These are phyloP conservation scores for Choristoneura rosaceana DNA, from an alignment of 2,888 invertebrate species.

Conservation along the genomic window DNA sequence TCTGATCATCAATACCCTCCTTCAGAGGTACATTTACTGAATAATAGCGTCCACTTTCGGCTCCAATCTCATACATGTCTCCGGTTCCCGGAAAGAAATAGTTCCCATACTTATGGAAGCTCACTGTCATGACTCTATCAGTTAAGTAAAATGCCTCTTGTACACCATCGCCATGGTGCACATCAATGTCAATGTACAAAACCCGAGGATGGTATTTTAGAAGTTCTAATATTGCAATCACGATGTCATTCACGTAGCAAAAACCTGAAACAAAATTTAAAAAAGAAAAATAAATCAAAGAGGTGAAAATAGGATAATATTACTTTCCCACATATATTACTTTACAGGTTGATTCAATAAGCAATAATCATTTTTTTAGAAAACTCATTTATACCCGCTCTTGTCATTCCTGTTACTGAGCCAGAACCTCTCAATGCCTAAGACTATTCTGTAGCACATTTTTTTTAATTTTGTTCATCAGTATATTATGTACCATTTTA, in stretches of 20 bases:
- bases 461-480: no score
- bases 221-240: slow-evolving; percentile 97
- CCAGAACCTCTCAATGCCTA: no score
- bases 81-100: slow-evolving; percentile 99
- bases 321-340: no score
- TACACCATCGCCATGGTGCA: slow-evolving; percentile 98
- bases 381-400: no score
- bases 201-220: slow-evolving; percentile 97
- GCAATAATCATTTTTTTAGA: no score
- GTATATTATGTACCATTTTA: no score
- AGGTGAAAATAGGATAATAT: background rate
- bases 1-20: slow-evolving; percentile 98
- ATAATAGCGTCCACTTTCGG: slow-evolving; percentile 97
- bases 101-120: slow-evolving; percentile 99
- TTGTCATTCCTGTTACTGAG: no score
- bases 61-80: slow-evolving; percentile 99
- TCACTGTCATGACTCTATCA: slow-evolving; percentile 99
- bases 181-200: slow-evolving; percentile 99
- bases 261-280: slow-evolving; percentile 87
- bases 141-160: slow-evolving; percentile 99
- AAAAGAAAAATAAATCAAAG: background rate
- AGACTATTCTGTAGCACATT: no score
- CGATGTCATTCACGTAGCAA: slow-evolving; percentile 99
- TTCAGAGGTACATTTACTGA: slow-evolving; percentile 99
- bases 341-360: no score